Conservation (phyloP, 2,888 invertebrate genomes). For the Smittia aterrima region DNA sequence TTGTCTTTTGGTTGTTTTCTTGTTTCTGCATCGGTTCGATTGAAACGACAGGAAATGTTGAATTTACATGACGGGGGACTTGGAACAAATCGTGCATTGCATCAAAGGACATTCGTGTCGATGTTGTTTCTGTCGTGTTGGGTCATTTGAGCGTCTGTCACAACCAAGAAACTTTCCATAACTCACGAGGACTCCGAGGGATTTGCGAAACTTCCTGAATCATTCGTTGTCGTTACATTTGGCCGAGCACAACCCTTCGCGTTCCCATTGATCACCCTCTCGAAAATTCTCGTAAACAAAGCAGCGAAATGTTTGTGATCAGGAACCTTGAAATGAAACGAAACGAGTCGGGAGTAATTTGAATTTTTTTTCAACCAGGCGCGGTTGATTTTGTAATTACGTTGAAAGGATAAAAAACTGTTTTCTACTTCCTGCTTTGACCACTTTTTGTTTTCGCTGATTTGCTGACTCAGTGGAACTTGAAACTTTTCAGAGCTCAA, state of each 20-base stretch:
- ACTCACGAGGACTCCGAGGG: not conserved
- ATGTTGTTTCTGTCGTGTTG: slow-evolving; percentile 11
- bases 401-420: not conserved
- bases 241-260: slow-evolving; percentile 9
- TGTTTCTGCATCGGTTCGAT: not conserved
- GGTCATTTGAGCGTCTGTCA: slow-evolving; percentile 14
- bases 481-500: not conserved
- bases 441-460: not conserved
- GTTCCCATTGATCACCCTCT: slow-evolving; percentile 5
- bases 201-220: not conserved
- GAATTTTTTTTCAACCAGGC: slow-evolving; percentile 24
- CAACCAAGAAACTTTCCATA: not conserved
- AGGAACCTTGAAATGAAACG: slow-evolving; percentile 34
- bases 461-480: not conserved
- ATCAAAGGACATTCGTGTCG: slow-evolving; percentile 13
- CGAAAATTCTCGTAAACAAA: slow-evolving; percentile 1
- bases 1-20: not conserved
- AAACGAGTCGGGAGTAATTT: slow-evolving; percentile 1
- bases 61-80: no score
- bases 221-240: not conserved
- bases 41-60: not conserved
- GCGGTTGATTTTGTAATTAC: not conserved
- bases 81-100: slow-evolving; percentile 20
- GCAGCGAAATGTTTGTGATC: slow-evolving; percentile 24
- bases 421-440: slow-evolving; percentile 13